A percentile compares a stretch with the other conserved stretches of the same genome.
phyloP scores from a whole-genome alignment of 2,113 vertebrate species.

The Nicator chloris region DNA sequence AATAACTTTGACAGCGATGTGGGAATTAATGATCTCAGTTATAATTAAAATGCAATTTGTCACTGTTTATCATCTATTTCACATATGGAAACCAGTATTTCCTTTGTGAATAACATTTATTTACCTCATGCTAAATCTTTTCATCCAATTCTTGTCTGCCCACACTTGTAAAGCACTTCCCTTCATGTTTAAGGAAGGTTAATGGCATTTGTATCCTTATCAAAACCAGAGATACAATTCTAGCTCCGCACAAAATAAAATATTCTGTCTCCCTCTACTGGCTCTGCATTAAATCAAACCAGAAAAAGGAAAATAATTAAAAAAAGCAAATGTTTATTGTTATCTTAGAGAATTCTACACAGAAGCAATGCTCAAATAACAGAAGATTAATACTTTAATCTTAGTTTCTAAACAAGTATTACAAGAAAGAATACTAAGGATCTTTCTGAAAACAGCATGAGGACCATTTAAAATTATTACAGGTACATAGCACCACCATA shows the following conservation, averaged over 20 bases:
- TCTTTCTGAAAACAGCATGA: not conserved
- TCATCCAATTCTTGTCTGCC: not conserved
- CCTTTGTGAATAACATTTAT: not conserved
- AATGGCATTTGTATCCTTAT: not conserved
- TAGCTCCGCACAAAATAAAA: not conserved
- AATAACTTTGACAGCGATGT: not conserved
- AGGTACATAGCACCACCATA: not conserved
- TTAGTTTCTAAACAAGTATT: not conserved
- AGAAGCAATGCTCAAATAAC: not conserved
- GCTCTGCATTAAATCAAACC: not conserved
- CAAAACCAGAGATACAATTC: not conserved
- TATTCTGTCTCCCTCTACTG: slow-evolving; percentile 48
- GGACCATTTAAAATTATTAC: not conserved
- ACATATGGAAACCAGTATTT: not conserved
- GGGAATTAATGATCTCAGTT: not conserved
- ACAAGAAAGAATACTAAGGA: not conserved
- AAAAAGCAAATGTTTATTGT: not conserved
- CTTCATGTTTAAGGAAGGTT: not conserved
- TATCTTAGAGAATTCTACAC: not conserved
- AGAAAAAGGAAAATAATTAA: not conserved
- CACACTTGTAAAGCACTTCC: not conserved
- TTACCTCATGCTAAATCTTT: not conserved
- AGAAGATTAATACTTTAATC: not conserved
- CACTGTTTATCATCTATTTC: not conserved
- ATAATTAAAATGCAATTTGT: not conserved